Conservation (phyloP, 2,113 vertebrate species). For the Empidonax alnorum region DNA sequence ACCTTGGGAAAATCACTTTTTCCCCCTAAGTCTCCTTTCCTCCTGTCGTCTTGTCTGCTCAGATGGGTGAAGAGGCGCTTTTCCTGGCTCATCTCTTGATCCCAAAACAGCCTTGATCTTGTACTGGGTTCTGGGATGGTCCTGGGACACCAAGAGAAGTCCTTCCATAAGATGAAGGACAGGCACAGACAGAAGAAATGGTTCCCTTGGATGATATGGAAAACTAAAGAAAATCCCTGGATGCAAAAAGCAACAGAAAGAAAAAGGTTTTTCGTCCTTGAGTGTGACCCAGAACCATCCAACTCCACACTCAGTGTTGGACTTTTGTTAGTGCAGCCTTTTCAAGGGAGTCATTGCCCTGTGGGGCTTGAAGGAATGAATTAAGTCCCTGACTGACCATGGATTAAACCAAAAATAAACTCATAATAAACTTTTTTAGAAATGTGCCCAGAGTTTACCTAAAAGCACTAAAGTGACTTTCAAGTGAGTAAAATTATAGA, state of each 20-base stretch:
- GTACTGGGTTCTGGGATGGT: neutral
- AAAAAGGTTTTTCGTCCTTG: neutral
- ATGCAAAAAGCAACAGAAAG: neutral
- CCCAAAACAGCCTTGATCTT: neutral
- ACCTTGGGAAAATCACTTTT: neutral
- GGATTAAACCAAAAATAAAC: neutral
- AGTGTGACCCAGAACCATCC: neutral
- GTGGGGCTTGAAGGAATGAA: neutral
- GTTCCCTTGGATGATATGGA: neutral
- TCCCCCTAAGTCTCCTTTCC: neutral
- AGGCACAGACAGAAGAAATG: neutral
- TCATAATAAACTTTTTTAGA: neutral
- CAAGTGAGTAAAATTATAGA: neutral
- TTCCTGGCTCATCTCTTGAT: no score
- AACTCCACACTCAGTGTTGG: fast-evolving
- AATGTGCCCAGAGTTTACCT: neutral
- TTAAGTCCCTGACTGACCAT: neutral
- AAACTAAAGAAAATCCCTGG: neutral
- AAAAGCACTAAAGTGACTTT: neutral
- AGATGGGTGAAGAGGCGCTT: fast-evolving
- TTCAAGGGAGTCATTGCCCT: neutral
- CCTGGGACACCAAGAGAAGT: neutral
- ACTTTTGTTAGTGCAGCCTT: neutral
- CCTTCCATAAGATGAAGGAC: neutral
- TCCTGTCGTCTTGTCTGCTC: neutral